A percentile compares a stretch with the other conserved stretches of the same genome.
phyloP scores from a whole-genome alignment of 2,113 vertebrate species.

The Tetrax tetrax region DNA sequence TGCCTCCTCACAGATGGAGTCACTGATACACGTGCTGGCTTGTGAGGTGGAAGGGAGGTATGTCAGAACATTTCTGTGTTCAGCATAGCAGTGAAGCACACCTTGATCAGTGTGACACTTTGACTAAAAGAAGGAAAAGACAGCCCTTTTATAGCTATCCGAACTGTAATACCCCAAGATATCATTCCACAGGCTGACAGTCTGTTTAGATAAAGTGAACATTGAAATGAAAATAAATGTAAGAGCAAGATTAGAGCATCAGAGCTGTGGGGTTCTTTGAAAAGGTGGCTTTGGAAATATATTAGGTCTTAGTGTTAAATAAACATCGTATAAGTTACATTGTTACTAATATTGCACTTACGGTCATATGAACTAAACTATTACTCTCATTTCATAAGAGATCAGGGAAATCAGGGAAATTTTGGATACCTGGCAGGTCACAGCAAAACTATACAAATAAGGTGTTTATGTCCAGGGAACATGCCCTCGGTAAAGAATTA shows the following conservation, averaged over 20 bases:
- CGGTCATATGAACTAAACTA: background rate
- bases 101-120: background rate
- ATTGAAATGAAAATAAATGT: background rate
- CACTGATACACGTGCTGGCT: background rate
- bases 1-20: background rate
- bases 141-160: background rate
- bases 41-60: background rate
- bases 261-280: background rate
- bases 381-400: background rate
- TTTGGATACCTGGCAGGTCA: background rate
- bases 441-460: background rate
- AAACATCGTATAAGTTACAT: background rate
- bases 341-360: background rate
- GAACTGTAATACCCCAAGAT: background rate
- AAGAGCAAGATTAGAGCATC: background rate
- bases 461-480: accelerated
- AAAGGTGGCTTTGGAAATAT: background rate
- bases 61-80: background rate
- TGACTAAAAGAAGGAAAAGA: background rate
- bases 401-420: background rate
- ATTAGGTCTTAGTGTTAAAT: background rate
- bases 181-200: background rate
- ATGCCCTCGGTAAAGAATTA: background rate
- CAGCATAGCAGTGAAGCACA: background rate
- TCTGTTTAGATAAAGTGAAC: background rate